Evolutionary conservation across 2,797 vertebrate genomes (phyloP).

Genomic region (Manis crassicaudata): DNA sequence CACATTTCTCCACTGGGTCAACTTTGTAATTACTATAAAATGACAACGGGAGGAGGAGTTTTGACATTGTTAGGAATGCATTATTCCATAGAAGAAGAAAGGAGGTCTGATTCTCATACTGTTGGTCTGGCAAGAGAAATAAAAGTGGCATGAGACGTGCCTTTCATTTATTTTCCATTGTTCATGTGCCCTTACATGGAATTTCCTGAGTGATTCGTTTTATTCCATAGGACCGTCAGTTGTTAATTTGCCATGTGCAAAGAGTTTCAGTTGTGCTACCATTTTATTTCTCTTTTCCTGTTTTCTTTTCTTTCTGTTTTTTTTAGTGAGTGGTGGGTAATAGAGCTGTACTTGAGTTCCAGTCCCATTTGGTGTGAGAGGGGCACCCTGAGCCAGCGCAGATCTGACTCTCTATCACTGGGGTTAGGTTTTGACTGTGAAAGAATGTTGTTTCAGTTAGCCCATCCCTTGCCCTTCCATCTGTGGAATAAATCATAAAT

Average conservation of each 20-base stretch:
- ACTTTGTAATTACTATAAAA: not conserved
- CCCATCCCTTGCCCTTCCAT: constrained; percentile 80
- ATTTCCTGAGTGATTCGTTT: not conserved
- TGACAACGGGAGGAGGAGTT: not conserved
- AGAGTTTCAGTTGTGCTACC: not conserved
- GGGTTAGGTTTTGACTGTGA: constrained; percentile 80
- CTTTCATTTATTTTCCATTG: not conserved
- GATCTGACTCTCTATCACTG: constrained; percentile 60
- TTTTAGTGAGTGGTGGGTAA: not conserved
- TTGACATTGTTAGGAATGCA: not conserved
- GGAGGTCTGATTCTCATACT: not conserved
- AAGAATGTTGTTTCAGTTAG: constrained; percentile 81
- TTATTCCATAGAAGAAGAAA: not conserved
- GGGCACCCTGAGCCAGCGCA: constrained; percentile 75
- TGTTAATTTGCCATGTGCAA: not conserved
- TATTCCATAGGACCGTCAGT: not conserved
- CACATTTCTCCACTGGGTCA: not conserved
- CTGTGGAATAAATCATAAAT: constrained; percentile 86
- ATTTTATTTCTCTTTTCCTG: not conserved
- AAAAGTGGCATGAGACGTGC: not conserved
- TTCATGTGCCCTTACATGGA: not conserved
- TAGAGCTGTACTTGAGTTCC: constrained; percentile 31
- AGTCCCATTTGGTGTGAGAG: constrained; percentile 66
- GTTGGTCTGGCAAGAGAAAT: constrained; percentile 9
- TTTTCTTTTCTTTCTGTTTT: not conserved